These are phyloP conservation scores for Brachionus angularis DNA, from an alignment of 1,140 invertebrate genomes.

Conservation along the genomic window DNA sequence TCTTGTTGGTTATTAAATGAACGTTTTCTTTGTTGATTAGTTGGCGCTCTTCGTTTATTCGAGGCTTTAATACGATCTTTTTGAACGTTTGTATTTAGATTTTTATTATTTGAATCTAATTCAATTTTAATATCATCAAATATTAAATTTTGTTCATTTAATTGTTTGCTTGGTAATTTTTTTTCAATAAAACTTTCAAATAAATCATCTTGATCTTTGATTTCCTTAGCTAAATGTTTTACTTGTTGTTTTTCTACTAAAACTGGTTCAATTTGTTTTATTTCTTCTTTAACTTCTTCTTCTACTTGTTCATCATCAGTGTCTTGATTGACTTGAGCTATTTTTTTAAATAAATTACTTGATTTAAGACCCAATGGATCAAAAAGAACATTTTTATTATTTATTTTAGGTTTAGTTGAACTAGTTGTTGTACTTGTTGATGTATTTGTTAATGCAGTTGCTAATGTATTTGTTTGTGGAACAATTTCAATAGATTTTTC, in stretches of 20 bases:
- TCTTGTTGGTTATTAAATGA: background rate
- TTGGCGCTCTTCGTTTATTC: slow-evolving; percentile 13
- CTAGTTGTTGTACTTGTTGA: no score
- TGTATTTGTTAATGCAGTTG: background rate
- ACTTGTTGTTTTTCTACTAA: background rate
- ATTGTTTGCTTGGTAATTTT: background rate
- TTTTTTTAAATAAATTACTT: slow-evolving; percentile 34
- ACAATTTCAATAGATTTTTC: background rate
- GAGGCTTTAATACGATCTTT: slow-evolving; percentile 36
- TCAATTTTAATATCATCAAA: background rate
- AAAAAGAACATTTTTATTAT: slow-evolving; percentile 12
- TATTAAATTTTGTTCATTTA: background rate
- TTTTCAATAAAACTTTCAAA: background rate
- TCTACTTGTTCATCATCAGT: background rate
- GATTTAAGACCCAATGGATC: slow-evolving; percentile 35
- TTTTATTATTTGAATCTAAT: background rate
- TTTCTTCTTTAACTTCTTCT: background rate
- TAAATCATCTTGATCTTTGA: background rate
- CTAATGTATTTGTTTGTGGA: background rate
- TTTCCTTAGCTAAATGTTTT: background rate
- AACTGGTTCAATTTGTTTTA: background rate
- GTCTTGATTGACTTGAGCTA: slow-evolving; percentile 1
- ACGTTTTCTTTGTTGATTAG: slow-evolving; percentile 1
- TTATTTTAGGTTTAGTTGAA: slow-evolving; percentile 6
- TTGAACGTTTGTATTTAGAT: background rate